Conservation (phyloP, 2,888 invertebrate species). For the Lumbricus terrestris region DNA sequence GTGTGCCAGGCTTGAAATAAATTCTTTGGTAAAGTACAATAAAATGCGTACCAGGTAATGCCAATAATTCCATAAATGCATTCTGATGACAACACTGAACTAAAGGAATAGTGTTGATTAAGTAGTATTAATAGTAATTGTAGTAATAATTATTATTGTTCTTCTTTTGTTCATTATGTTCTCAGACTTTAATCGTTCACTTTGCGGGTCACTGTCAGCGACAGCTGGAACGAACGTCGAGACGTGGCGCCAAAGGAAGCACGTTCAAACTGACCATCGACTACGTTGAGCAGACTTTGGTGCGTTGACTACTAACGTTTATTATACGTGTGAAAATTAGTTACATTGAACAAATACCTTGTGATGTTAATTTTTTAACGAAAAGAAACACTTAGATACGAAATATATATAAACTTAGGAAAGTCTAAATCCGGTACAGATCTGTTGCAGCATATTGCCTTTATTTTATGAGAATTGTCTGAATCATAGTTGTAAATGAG, state of each 20-base stretch:
- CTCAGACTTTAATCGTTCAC: slow-evolving; percentile 55
- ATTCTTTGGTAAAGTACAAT: too few relatives aligned
- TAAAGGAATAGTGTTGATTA: not conserved
- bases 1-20: too few relatives aligned
- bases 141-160: not conserved
- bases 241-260: slow-evolving; percentile 80
- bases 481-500: too few relatives aligned
- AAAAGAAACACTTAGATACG: too few relatives aligned
- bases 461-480: too few relatives aligned
- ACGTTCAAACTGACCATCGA: slow-evolving; percentile 86
- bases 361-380: too few relatives aligned
- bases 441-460: too few relatives aligned
- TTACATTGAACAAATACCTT: not conserved
- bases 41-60: too few relatives aligned
- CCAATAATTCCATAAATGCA: too few relatives aligned
- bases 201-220: slow-evolving; percentile 84
- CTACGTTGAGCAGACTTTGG: slow-evolving; percentile 88
- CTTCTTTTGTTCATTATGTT: not conserved
- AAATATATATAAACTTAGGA: too few relatives aligned
- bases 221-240: slow-evolving; percentile 77
- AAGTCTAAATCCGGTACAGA: too few relatives aligned
- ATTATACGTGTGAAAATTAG: not conserved
- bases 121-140: too few relatives aligned
- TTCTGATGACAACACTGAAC: not conserved
- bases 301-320: slow-evolving; percentile 50